These are phyloP conservation scores for Lagodon rhomboides DNA, from an alignment of 2,797 vertebrate genomes.

Conservation along the genomic window DNA sequence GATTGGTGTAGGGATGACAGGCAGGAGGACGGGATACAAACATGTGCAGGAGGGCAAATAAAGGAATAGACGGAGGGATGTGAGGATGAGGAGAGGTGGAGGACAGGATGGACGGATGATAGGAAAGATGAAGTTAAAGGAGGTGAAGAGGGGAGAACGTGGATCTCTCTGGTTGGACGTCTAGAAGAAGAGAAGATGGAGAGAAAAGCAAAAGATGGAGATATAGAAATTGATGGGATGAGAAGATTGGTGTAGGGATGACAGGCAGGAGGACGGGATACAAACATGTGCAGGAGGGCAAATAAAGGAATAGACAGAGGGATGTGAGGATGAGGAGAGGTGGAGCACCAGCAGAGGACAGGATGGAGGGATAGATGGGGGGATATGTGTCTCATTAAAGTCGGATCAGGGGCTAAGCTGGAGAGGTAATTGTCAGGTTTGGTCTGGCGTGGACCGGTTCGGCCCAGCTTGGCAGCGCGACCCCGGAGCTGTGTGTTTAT, in stretches of 20 bases:
- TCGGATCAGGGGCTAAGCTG: conserved; percentile 42
- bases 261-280: neutral
- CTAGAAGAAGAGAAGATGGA: neutral
- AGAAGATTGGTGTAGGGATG: neutral
- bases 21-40: neutral
- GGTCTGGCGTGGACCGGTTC: neutral
- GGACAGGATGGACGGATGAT: conserved; percentile 15
- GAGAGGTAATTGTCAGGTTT: conserved; percentile 30
- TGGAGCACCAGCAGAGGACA: neutral
- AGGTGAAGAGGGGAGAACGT: too few relatives aligned
- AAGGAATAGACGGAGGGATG: neutral
- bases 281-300: neutral
- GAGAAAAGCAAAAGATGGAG: too few relatives aligned
- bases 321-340: neutral
- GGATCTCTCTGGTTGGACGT: neutral
- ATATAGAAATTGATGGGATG: too few relatives aligned
- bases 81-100: neutral
- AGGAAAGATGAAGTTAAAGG: too few relatives aligned
- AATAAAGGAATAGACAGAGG: neutral
- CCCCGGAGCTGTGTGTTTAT: neutral
- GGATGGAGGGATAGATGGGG: conserved; percentile 8
- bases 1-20: rapidly evolving
- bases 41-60: neutral
- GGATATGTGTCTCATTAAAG: conserved; percentile 32
- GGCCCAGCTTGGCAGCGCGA: conserved; percentile 17